These are phyloP conservation scores for Cyaniris semiargus DNA, from an alignment of 2,888 invertebrate species.

Conservation along the genomic window DNA sequence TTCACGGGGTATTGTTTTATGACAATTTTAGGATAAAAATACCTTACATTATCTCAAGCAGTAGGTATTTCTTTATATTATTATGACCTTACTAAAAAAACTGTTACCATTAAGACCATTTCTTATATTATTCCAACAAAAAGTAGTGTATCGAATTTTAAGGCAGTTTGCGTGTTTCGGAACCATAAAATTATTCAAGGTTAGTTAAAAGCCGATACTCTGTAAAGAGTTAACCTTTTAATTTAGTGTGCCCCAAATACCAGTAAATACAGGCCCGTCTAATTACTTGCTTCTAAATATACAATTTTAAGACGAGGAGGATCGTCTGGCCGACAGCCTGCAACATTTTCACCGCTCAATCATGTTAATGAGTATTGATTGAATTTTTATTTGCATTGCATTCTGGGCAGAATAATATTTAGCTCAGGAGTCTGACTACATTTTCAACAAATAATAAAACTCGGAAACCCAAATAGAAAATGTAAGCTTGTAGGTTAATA, in stretches of 20 bases:
- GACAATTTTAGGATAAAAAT: neutral
- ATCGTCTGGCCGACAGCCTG: neutral
- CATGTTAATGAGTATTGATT: neutral
- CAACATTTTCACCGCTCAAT: neutral
- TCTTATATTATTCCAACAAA: neutral
- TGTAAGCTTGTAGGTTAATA: neutral
- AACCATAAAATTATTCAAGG: slow-evolving; percentile 26
- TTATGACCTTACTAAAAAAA: neutral
- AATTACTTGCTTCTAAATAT: slow-evolving; percentile 6
- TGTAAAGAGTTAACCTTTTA: slow-evolving; percentile 5
- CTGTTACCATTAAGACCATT: neutral
- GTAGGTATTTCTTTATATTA: neutral
- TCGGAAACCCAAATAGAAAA: neutral
- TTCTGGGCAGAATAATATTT: neutral
- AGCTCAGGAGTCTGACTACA: neutral
- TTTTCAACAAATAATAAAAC: neutral
- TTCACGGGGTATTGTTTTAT: neutral
- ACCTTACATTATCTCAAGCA: neutral
- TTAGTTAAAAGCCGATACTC: slow-evolving; percentile 6
- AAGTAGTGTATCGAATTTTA: slow-evolving; percentile 21
- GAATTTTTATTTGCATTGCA: neutral
- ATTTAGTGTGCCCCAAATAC: slow-evolving; percentile 23
- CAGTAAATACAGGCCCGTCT: slow-evolving; percentile 5
- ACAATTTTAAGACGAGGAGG: slow-evolving; percentile 4
- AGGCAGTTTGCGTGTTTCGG: slow-evolving; percentile 4